Base-by-base conservation (phyloP, 1,140 invertebrate genomes). In the Saccostrea glomerata region DNA sequence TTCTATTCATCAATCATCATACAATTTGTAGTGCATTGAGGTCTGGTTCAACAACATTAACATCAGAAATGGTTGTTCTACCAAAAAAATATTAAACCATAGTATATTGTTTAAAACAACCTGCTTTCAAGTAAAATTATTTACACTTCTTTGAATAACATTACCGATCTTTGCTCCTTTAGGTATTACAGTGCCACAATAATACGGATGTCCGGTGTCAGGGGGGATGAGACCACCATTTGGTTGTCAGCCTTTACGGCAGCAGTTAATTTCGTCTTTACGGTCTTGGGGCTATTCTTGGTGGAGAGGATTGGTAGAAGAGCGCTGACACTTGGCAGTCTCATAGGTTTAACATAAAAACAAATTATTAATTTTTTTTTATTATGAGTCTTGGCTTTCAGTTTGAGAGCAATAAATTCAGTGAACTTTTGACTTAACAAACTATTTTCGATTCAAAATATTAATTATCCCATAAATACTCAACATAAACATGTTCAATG, bases 121-220 rank as follows among this genome's bases (percentile, higher is more conserved):
- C 9, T 7, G 6, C 9, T 47, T 47, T 47, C 5, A 47, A 47
- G 9, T 47, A 47, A 47, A 47, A 47, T 47, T 47, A 47, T 47
- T 47, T 47, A 47, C 47, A 47, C 6, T 47, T 47, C 47, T 47
- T 9, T 47, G 47, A 9, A 47, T 47, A 47, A 47, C 47, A 47
- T 9, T 47, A 47, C 47, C 47, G 47, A 47, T 47, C 5, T 40
- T 84, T 82, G 30, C 15, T 92, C 47, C 85, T 85, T 77, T 90
- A 96, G 96, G 96, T 96, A 96, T 92, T 96, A 97, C 93, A 96
- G 96, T 87, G 96, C 96, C 11, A 96, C 96, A 47, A 97, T 97
- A 85, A 97, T 97, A 87, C 94, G 96, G 83, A 96, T 96, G 95
- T 95, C 96, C 0, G 96, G 96, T 47, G 94, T 97, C 5, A 92